Conservation (phyloP, 2,797 vertebrate species). For the Meda fulgida region DNA sequence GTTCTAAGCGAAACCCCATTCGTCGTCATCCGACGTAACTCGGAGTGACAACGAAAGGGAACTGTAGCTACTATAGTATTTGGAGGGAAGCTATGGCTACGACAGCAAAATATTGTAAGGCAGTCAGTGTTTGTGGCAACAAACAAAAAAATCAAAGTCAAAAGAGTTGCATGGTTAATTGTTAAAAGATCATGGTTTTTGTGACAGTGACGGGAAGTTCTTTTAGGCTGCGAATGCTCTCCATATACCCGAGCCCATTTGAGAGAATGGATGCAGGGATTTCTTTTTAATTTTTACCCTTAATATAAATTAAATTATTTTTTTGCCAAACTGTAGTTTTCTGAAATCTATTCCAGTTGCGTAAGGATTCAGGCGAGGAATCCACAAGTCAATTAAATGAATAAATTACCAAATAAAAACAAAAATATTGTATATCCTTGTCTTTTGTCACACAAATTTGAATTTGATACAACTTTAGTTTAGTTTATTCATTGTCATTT, state of each 20-base stretch:
- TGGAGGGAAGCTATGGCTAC: neutral
- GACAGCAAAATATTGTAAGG: neutral
- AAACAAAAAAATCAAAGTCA: neutral
- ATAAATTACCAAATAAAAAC: neutral
- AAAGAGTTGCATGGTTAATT: neutral
- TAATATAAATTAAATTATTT: neutral
- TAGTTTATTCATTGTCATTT: neutral
- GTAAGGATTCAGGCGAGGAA: neutral
- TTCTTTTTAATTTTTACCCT: neutral
- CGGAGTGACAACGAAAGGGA: no score
- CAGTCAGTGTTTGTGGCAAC: neutral
- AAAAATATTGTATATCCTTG: neutral
- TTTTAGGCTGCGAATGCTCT: neutral
- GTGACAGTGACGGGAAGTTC: neutral
- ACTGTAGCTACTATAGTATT: neutral
- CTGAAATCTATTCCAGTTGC: neutral
- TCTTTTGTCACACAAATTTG: neutral
- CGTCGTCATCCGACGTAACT: no score
- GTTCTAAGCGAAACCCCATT: no score
- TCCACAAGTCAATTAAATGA: neutral
- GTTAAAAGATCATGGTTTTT: neutral
- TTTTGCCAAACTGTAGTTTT: neutral
- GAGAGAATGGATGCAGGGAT: neutral
- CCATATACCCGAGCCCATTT: neutral
- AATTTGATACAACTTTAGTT: neutral